Evolutionary conservation across 2,888 invertebrate species (phyloP).

Genomic region (Noctua janthina): DNA sequence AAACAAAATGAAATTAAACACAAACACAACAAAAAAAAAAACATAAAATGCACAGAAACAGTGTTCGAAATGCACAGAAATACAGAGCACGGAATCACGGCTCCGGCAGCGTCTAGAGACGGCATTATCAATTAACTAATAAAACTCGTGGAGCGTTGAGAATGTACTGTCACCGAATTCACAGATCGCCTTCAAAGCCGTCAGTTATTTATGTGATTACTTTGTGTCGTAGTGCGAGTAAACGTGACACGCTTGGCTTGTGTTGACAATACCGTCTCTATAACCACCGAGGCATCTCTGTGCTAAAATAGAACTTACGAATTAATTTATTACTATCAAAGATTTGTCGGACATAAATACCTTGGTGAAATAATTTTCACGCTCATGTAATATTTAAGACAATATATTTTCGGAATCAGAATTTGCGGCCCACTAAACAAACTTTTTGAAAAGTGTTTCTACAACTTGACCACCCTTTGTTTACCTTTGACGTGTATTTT

Average conservation of each 20-base stretch:
- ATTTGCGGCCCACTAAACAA: background rate
- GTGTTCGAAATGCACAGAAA: background rate
- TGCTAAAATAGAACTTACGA: slow-evolving; percentile 27
- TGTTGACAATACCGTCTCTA: slow-evolving; percentile 2
- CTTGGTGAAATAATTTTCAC: slow-evolving; percentile 1
- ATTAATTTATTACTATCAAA: slow-evolving; percentile 6
- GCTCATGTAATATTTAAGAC: background rate
- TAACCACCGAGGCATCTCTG: background rate
- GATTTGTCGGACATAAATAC: background rate
- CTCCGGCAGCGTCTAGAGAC: background rate
- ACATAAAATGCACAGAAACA: background rate
- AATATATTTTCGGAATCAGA: background rate
- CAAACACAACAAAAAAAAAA: slow-evolving; percentile 53
- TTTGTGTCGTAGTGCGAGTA: background rate
- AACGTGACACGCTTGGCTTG: background rate
- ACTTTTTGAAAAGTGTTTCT: background rate
- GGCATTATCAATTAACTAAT: background rate
- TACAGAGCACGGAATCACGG: background rate
- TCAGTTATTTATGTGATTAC: background rate
- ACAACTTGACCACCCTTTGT: background rate
- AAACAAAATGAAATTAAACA: slow-evolving; percentile 55
- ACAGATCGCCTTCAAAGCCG: background rate
- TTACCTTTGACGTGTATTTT: background rate
- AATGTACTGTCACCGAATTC: background rate
- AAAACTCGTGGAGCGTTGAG: background rate